Conservation (phyloP, 2,888 invertebrate genomes). For the Plagiodera versicolora region DNA sequence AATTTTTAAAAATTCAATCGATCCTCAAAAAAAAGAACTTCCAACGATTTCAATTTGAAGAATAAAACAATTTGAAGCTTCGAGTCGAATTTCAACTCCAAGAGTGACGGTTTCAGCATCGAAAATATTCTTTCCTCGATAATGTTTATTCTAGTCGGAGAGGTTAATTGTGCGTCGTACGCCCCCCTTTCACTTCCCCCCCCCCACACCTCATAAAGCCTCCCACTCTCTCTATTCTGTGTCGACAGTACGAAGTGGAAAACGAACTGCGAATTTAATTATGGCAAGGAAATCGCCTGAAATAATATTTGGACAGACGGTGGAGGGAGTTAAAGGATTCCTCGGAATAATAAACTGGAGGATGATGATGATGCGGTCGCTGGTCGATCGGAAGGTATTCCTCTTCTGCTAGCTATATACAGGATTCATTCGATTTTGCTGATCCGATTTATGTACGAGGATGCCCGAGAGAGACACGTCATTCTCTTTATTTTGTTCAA, state of each 20-base stretch:
- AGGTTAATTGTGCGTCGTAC: conserved; percentile 37
- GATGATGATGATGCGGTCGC: not conserved
- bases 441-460: no score
- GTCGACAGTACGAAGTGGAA: conserved; percentile 7
- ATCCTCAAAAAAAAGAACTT: no score
- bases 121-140: conserved; percentile 16
- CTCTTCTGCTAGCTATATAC: not conserved
- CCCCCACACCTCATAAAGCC: conserved; percentile 10
- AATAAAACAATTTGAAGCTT: no score
- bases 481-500: no score
- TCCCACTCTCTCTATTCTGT: conserved; percentile 9
- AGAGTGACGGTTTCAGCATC: no score
- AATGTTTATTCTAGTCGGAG: conserved; percentile 40
- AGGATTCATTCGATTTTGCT: not conserved
- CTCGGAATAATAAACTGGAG: conserved; percentile 15
- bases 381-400: not conserved
- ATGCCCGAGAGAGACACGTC: no score
- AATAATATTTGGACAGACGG: conserved; percentile 46
- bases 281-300: conserved; percentile 45
- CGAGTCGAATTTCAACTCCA: no score
- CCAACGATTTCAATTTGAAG: no score
- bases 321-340: conserved; percentile 20
- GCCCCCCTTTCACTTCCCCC: no score
- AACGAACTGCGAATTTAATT: conserved; percentile 41
- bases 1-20: no score